Percentiles rank a stretch among this genome's conserved stretches.
phyloP scores from a whole-genome alignment of 2,113 vertebrate genomes.

The Riparia riparia region DNA sequence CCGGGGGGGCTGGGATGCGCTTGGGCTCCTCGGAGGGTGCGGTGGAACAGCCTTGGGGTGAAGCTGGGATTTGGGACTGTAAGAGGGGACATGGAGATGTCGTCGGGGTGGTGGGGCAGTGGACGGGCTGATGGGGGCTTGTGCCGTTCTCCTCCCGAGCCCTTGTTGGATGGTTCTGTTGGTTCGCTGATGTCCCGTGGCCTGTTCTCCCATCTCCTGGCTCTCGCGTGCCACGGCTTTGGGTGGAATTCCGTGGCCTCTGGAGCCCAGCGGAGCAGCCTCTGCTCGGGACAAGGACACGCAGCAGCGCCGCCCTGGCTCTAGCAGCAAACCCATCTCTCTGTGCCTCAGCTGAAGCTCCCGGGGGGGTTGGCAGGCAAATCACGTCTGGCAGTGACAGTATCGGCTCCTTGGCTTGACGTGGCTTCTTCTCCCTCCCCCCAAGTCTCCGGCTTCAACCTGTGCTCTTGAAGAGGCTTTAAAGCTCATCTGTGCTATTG shows the following conservation, averaged over 20 bases:
- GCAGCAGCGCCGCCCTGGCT: not conserved
- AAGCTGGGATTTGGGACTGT: rapidly evolving
- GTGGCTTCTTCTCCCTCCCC: not conserved
- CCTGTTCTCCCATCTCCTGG: not conserved
- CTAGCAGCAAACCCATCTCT: not conserved
- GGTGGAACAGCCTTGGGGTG: not conserved
- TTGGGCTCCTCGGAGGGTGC: not conserved
- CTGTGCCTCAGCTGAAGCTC: not conserved
- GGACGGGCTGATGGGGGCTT: not conserved
- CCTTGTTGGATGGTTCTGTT: rapidly evolving
- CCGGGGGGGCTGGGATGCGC: rapidly evolving
- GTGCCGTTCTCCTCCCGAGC: not conserved
- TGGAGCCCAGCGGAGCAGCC: not conserved
- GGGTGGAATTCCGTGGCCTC: rapidly evolving
- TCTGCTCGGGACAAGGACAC: not conserved
- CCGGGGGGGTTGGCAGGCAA: not conserved
- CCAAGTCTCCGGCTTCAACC: not conserved
- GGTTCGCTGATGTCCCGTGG: not conserved
- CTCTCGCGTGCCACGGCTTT: rapidly evolving
- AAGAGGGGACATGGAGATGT: rapidly evolving
- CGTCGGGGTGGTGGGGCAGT: rapidly evolving
- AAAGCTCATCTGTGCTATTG: constrained; percentile 54
- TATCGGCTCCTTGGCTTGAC: not conserved
- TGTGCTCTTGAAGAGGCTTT: constrained; percentile 6
- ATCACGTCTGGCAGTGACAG: constrained; percentile 14